Base-by-base conservation (phyloP, 2,888 invertebrate genomes). In the Apotomis capreana region DNA sequence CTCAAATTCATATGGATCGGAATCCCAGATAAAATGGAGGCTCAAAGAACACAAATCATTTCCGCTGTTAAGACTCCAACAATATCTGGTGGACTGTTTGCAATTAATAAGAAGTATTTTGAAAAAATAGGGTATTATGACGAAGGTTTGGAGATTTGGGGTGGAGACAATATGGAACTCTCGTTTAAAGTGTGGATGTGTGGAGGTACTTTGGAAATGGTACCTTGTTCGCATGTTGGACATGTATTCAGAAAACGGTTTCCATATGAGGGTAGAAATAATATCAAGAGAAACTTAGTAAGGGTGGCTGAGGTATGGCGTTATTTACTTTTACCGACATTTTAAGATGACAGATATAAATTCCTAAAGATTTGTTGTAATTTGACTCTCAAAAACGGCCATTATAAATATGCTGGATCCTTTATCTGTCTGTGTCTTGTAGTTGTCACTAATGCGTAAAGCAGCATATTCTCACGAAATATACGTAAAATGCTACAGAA, bases 161-260 rank as follows among this genome's bases (percentile, higher is more conserved):
- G 99, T 68, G 98, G 98, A 57, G 98, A 99, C 88, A 99, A 99
- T 91, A 93, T 99, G 76, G 99, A 99, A 89, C 90, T 99, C 54
- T 99, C 99, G 2, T 99, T 99, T 90, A 99, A 99, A 95, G 97
- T 98, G 0, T 99, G 99, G 99, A 99, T 99, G 99, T 99, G 99
- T 83, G 99, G 99, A 51, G 99, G 99, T 4, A 96, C 96, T 0
- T 89, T 99, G 82, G 98, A 99, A 90, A 99, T 99, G 76, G 95
- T 99, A n/a, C 99, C 99, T 2, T 99, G 99, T 88, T 99, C 98
- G 9, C 99, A 99, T 90, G 99, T 99, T 40, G 99, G 99, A 1
- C 99, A 99, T 93, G 97, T 99, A 80, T 99, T 99, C 94, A 95
- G 99, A 75, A 98, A 98, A 86, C 94, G 97, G 71, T 97, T 98